A percentile compares a stretch with the other conserved stretches of the same genome.
These are phyloP conservation scores for Coluber constrictor DNA, from an alignment of 2,797 vertebrate species.

Conservation along the genomic window DNA sequence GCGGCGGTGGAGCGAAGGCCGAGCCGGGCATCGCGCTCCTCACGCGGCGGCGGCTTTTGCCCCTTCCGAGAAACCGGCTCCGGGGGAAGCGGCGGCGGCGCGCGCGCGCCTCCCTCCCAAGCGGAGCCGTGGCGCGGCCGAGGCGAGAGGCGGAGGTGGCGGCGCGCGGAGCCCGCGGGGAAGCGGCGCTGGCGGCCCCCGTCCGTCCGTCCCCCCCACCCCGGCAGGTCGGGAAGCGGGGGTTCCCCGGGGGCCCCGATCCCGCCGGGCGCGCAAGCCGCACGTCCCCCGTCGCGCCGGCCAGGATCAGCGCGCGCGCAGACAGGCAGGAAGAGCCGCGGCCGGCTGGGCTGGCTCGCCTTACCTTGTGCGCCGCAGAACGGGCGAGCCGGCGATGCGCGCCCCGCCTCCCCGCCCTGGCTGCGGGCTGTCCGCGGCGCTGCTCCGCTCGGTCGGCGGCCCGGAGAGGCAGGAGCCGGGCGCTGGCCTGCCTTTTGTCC, in stretches of 20 bases:
- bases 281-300: too few species aligned
- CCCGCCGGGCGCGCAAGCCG: background rate
- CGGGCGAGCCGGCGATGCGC: background rate
- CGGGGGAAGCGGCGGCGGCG: background rate
- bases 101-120: background rate
- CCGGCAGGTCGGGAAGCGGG: background rate
- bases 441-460: background rate
- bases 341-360: conserved; percentile 16
- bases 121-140: background rate
- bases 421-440: background rate
- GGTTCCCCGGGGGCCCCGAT: background rate
- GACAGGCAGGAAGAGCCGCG: background rate
- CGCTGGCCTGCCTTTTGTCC: background rate
- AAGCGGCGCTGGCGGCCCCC: background rate
- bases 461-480: background rate
- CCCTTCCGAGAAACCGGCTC: background rate
- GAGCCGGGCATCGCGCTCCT: conserved; percentile 39
- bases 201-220: background rate
- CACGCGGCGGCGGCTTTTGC: background rate
- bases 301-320: background rate
- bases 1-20: conserved; percentile 40
- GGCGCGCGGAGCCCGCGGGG: background rate
- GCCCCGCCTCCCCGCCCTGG: background rate
- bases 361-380: conserved; percentile 11
- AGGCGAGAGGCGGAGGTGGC: background rate